Conservation (phyloP, 1,140 invertebrate genomes). For the Euura saliciscinereae region DNA sequence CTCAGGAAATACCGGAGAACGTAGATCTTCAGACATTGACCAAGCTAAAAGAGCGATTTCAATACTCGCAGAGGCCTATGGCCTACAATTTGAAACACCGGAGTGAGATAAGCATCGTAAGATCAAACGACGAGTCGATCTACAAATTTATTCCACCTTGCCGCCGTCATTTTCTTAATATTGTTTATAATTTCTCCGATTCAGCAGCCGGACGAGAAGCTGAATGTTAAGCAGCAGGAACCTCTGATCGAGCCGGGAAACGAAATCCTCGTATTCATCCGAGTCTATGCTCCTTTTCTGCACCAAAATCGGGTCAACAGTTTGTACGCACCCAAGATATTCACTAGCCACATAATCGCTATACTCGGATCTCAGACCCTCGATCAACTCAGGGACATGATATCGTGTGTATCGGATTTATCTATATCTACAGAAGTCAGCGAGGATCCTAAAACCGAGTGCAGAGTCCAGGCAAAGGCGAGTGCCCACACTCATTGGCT, state of each 20-base stretch:
- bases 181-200: not conserved
- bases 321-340: slow-evolving; percentile 48
- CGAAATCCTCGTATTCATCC: slow-evolving; percentile 54
- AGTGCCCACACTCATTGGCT: slow-evolving; percentile 14
- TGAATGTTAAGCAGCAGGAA: not conserved
- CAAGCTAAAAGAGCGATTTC: slow-evolving; percentile 17
- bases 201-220: slow-evolving; percentile 24
- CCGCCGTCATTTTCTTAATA: no score
- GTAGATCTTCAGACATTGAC: slow-evolving; percentile 29
- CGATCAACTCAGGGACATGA: slow-evolving; percentile 68
- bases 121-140: not conserved
- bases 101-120: slow-evolving; percentile 20
- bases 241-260: slow-evolving; percentile 23
- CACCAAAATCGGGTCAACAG: slow-evolving; percentile 30
- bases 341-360: slow-evolving; percentile 62
- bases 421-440: slow-evolving; percentile 68
- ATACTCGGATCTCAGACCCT: slow-evolving; percentile 70
- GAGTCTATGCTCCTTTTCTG: slow-evolving; percentile 54
- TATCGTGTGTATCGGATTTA: slow-evolving; percentile 71
- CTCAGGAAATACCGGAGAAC: slow-evolving; percentile 23
- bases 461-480: slow-evolving; percentile 59
- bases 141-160: no score
- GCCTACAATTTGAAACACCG: slow-evolving; percentile 21
- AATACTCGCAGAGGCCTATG: slow-evolving; percentile 2
- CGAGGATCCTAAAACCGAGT: slow-evolving; percentile 57